Evolutionary conservation across 2,888 invertebrate genomes (phyloP), one percentile per base, ranked within the genome.

Genomic region (Malthinus flaveolus): DNA sequence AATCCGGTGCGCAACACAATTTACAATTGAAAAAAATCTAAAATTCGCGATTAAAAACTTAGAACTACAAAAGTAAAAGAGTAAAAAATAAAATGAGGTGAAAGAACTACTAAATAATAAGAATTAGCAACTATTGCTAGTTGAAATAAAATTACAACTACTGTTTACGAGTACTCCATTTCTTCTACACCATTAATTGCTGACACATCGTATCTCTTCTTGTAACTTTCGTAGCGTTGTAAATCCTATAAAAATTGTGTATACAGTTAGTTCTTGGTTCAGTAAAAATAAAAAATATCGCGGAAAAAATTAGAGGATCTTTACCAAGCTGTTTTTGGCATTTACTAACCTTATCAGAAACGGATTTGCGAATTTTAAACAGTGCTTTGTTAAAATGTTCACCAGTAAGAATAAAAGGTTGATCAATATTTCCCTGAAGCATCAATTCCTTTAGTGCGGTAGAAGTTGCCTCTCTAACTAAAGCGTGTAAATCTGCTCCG

Each of bases 401-500:
- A 39, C 80, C 83, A 4, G 81, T 81, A 0, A 94, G 88, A 56
- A 82, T 81, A 59, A 88, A 79, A 0, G 74, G 64, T 32, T 75
- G 70, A 35, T 64, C 73, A 12, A 80, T 68, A 1, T 82, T 80
- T 1, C 81, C 81, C 64, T 81, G 80, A 1, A 83, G 77, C 68
- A 95, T 87, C 57, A 88, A 85, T 66, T 91, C 91, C 55, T 89
- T 88, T 42, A 97, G 78, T 0, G 95, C 88, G 65, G 88, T 83
- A 35, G 92, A 85, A 0, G 93, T 89, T 0, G 97, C 94, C 73
- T 96, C 93, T 66, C 93, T 84, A 0, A 98, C 89, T 49, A 98
- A 79, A 0, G 95, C 93, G 1, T 92, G 89, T 54, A 99, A 81
- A 81, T 98, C 98, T 0, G 98, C 98, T 11, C 98, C 98, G 0